Base-by-base conservation (phyloP, 2,113 vertebrate species). In the Nesogale talazaci region DNA sequence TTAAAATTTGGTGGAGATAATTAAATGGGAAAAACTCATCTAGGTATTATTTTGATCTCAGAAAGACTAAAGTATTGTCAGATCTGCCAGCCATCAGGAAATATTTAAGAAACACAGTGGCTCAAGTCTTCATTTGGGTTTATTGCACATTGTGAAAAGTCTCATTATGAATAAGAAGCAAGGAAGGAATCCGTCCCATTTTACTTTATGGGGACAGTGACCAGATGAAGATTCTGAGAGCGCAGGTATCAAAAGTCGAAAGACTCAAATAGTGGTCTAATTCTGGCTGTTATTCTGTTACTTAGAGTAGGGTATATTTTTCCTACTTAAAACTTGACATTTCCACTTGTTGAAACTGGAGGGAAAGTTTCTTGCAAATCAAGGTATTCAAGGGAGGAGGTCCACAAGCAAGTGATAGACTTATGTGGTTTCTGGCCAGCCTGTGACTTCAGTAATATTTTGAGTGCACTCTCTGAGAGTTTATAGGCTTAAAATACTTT, bases 171-270 rank as follows among this genome's bases (percentile, higher is more conserved):
- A 42, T 20, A 31, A 83, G 3, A 80, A 38, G 63, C 1, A 29
- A 11, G 80, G 19, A 65, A 16, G 15, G 29, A 83, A 0, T 29
- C 20, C 65, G n/a, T 3, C 6, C 14, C 42, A 42, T 16, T 57
- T 38, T 77, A 29, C 0, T 11, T 14, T 61, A 40, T 69, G 4
- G 59, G 19, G 72, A 10, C 27, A 16, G 3, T 65, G 38, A 75
- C 11, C 19, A 0, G 2, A 23, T 31, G 42, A 67, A 12, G 38
- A 5, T 22, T 42, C 4, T 3, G 1, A 25, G 15, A 27, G 75
- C 22, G 2, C 2, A 57, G 77, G n/a, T 11, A 11, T 40, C 22
- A 19, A 40, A 19, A 67, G 31, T 29, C 34, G 7, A 38, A 83
- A 38, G 0, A 86, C 9, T 70, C 67, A 74, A 38, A 34, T n/a